A percentile compares a stretch with the other conserved stretches of the same genome.
phyloP scores from a whole-genome alignment of 2,113 vertebrate genomes.

The Piaya cayana region DNA sequence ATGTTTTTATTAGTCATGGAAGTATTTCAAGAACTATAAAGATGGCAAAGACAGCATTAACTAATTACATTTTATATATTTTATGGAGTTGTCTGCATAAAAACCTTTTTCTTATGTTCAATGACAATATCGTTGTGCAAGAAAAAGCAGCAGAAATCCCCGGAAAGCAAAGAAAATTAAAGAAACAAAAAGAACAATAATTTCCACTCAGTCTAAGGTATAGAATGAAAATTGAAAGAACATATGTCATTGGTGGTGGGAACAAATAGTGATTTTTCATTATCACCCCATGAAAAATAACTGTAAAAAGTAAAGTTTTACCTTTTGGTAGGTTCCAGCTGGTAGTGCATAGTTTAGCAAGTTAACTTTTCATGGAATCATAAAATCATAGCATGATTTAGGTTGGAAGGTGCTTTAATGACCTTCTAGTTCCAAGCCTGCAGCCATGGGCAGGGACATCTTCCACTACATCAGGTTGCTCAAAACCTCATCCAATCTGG shows the following conservation, averaged over 20 bases:
- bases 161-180: background rate
- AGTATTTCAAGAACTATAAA: background rate
- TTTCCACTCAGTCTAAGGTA: background rate
- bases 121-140: background rate
- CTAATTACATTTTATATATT: background rate
- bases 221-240: background rate
- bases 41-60: background rate
- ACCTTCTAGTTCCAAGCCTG: too few relatives aligned
- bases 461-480: too few relatives aligned
- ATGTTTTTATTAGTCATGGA: background rate
- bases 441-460: too few relatives aligned
- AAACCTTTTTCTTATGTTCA: background rate
- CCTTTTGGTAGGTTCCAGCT: background rate
- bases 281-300: background rate
- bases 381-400: too few relatives aligned
- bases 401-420: too few relatives aligned
- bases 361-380: background rate
- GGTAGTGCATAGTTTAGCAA: background rate
- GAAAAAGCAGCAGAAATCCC: background rate
- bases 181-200: background rate
- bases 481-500: too few relatives aligned
- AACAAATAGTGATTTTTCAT: background rate
- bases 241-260: fast-evolving
- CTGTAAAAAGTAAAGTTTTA: fast-evolving
- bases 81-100: background rate